Base-by-base conservation (phyloP, 37 sponge, comb jelly and placozoan genomes). In the Petrosia ficiformis region DNA sequence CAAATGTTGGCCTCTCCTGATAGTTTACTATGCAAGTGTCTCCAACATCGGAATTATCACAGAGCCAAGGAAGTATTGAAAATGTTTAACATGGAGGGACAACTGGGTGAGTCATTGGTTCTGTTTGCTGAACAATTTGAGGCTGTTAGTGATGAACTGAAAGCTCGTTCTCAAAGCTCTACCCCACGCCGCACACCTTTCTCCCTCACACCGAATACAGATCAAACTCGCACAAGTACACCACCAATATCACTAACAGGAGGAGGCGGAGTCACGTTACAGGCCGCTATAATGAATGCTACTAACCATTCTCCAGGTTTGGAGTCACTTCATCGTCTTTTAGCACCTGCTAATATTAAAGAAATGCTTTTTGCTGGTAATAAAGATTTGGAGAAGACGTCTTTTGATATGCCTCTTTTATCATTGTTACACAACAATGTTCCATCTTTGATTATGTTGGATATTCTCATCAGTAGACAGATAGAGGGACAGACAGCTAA, bases 1-100 rank as follows among this genome's bases (percentile, higher is more conserved):
- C 71, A 72, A 32, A 93, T 96, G 94, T 86, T 96, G 1, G 86
- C 97, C 24, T 87, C 97, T 28, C 91, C 97, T 1, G 81, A 73
- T 29, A 80, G 82, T 39, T 85, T 96, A 35, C 84, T 96, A 2
- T 67, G 86, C 0, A 78, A 76, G 73, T 96, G 97, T 54, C 73
- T 96, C 35, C 65, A 69, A 39, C 86, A 84, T 30, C 57, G 77
- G 57, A 96, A 90, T 77, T 93, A 83, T 52, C 74, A 57, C 25
- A 71, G 79, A 24, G 97, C 97, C 0, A 31, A 74, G 38, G 94
- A 96, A 65, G 94, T 96, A n/a, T 35, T 95, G 1, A 74, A 77
- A 39, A 90, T 86, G 71, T 87, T 96, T 48, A 59, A 67, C 6
- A 71, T 96, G 75, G 89, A 84, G 73, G 91, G 81, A 16, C 65